Evolutionary conservation across 2,888 invertebrate genomes (phyloP), one percentile per base, ranked within the genome.

Genomic region (Rhingia campestris): DNA sequence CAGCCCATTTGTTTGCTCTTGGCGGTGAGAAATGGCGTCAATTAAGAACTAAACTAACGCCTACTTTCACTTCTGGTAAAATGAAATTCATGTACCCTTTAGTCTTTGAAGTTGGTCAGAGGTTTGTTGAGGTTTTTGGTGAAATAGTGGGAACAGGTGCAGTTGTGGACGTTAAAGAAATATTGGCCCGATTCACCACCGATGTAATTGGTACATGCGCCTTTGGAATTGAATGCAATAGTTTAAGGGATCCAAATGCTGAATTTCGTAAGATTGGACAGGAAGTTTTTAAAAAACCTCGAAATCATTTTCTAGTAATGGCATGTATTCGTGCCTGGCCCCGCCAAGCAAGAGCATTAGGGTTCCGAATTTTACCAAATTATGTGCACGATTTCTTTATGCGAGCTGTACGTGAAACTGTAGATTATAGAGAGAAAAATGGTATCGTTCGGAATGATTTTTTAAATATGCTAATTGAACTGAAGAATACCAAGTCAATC

Each of bases 401-500:
- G 87, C 87, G 88, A 6, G 86, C 91, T 45, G 91, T 92, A 0
- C 85, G 88, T 3, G 90, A 92, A 2, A 92, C 91, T 0, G 89
- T 92, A 0, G 88, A 88, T 2, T 88, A 89, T 37, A 87, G 92
- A 12, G 91, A 92, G 69, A 74, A 89, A 79, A 88, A 88, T 59
- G 88, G 89, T 7, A 77, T 91, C 33, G 86, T 89, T 86, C 81
- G 93, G 37, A 92, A 93, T 67, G 94, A 93, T 88, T 93, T 94
- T 84, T 88, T 94, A 56, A 93, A 94, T 85, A 87, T 93, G 3
- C 88, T 94, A 64, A 90, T 93, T 33, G 91, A 93, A 51, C 87
- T 94, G 14, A 92, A 92, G 84, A 91, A 92, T 58, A 90, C 92
- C 76, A 92, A 58, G 87, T 89, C 70, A 86, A 88, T 79, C 4